These are phyloP conservation scores for Frieseomelitta varia DNA, from an alignment of 1,140 invertebrate species.

Conservation along the genomic window DNA sequence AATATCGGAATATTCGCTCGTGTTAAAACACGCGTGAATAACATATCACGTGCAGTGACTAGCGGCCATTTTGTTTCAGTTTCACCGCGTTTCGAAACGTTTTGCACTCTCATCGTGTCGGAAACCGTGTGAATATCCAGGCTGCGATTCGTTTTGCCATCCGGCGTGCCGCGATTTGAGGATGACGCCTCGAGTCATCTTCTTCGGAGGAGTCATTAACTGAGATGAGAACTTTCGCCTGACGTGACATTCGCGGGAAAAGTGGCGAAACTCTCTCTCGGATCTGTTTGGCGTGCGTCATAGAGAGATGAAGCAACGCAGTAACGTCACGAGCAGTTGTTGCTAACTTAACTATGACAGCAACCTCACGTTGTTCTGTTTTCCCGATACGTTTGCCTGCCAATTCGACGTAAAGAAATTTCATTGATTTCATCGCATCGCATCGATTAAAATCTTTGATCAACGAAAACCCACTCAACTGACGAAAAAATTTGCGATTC, in stretches of 20 bases:
- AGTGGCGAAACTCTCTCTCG: constrained; percentile 20
- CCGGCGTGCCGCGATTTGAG: neutral
- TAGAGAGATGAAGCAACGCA: constrained; percentile 10
- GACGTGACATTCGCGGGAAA: constrained; percentile 14
- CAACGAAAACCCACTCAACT: no score
- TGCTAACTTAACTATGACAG: constrained; percentile 29
- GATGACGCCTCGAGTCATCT: neutral
- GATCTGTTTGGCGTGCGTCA: constrained; percentile 34
- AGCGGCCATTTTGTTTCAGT: neutral
- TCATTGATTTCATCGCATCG: no score
- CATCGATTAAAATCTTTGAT: neutral
- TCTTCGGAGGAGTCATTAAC: constrained; percentile 36
- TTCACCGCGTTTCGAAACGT: neutral
- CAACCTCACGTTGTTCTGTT: neutral
- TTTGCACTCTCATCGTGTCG: neutral
- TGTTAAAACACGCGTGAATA: no score
- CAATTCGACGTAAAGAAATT: constrained; percentile 13
- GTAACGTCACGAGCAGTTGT: constrained; percentile 12
- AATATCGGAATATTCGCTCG: no score
- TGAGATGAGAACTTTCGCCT: constrained; percentile 22
- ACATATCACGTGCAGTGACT: neutral
- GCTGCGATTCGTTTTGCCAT: neutral
- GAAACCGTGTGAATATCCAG: constrained; percentile 2
- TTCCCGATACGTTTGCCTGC: neutral
- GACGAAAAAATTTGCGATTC: no score